phyloP scores from a whole-genome alignment of 2,888 invertebrate genomes.

The Digitonthophagus gazella region DNA sequence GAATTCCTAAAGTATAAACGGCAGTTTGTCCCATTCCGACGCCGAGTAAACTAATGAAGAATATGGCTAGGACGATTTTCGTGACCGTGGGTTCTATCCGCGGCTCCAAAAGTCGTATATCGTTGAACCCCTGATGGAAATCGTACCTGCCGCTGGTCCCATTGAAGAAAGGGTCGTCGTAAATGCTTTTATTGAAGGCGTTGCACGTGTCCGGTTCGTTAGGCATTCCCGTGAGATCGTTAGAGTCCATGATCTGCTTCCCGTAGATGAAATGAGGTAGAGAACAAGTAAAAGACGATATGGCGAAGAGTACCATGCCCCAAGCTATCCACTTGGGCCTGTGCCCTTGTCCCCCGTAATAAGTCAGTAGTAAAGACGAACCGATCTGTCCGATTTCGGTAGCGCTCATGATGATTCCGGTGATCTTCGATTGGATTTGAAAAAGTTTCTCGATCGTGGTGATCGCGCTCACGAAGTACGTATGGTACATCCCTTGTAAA shows the following conservation, averaged over 20 bases:
- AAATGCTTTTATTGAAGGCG: conserved; percentile 23
- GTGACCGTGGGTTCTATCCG: conserved; percentile 73
- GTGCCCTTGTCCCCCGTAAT: conserved; percentile 89
- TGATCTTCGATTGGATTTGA: conserved; percentile 88
- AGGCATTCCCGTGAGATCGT: conserved; percentile 50
- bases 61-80: conserved; percentile 79
- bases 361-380: conserved; percentile 82
- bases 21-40: conserved; percentile 93
- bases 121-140: conserved; percentile 36
- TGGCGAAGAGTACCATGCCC: conserved; percentile 85
- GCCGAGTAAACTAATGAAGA: conserved; percentile 82
- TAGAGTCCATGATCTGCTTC: conserved; percentile 63
- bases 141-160: conserved; percentile 16
- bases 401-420: conserved; percentile 84
- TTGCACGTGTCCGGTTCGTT: conserved; percentile 51
- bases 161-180: conserved; percentile 20
- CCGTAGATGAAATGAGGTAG: conserved; percentile 86
- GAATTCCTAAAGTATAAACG: conserved; percentile 88
- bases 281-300: conserved; percentile 83
- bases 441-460: conserved; percentile 92
- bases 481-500: conserved; percentile 87
- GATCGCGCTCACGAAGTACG: conserved; percentile 90
- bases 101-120: conserved; percentile 62
- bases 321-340: conserved; percentile 91
- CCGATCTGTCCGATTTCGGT: conserved; percentile 93